Conservation (phyloP, 2,113 vertebrate genomes). For the Rallus limicola region DNA sequence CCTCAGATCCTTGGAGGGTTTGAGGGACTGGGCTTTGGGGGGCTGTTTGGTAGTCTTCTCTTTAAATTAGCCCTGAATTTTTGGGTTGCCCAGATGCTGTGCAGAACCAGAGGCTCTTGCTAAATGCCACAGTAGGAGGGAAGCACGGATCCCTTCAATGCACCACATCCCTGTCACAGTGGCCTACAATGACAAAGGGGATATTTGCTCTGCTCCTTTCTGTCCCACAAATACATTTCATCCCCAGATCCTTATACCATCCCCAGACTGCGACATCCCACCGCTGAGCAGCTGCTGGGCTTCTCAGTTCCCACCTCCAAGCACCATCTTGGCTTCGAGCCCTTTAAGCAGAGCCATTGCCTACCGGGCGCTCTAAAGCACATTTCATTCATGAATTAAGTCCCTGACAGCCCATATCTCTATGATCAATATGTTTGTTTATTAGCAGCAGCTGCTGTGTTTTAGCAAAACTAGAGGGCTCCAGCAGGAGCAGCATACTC, state of each 20-base stretch:
- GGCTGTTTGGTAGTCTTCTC: neutral
- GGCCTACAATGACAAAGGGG: fast-evolving
- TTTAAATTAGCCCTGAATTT: neutral
- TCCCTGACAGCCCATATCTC: constrained; percentile 82
- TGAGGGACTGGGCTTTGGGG: neutral
- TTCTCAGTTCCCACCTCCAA: neutral
- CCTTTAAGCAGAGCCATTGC: constrained; percentile 59
- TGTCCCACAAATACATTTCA: neutral
- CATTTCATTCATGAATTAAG: constrained; percentile 85
- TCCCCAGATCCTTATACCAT: neutral
- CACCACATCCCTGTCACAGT: neutral
- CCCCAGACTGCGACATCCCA: fast-evolving
- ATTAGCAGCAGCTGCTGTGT: constrained; percentile 80
- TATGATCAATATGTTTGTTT: constrained; percentile 87
- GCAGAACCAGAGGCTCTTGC: neutral
- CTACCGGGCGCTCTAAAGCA: constrained; percentile 66
- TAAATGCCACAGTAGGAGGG: neutral
- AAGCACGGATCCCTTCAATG: neutral
- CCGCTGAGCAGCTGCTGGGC: neutral
- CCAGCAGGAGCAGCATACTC: constrained; percentile 17
- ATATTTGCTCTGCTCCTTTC: neutral
- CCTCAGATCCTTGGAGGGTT: neutral
- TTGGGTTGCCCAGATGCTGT: neutral
- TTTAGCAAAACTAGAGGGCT: constrained; percentile 71
- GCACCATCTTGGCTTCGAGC: neutral